Evolutionary conservation across 2,888 invertebrate species (phyloP), one percentile per base, ranked within the genome.

Genomic region (Apotomis turbidana): DNA sequence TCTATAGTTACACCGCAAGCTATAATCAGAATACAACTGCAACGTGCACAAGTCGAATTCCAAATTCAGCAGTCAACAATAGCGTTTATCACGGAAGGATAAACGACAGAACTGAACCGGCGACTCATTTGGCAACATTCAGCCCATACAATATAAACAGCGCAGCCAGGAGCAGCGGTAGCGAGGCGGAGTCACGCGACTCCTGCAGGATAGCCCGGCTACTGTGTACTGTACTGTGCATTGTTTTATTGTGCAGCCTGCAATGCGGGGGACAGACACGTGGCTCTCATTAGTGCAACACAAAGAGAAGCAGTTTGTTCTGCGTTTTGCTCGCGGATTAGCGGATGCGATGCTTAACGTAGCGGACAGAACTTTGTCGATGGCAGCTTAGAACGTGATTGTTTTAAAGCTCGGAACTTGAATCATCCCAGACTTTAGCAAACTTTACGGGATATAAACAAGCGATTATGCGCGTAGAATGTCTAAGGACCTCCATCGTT

Each of bases 241-340:
- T 93, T 93, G 92, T 93, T 91, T 92, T 92, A 91, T 92, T 92
- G 91, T 92, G 89, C 88, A 88, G 89, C 83, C 93, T 93, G 93
- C 93, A 93, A 87, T 93, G 93, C 93, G 89, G 93, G 91, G 89
- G 91, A 89, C 85, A 83, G 91, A 90, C 92, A 93, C 93, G 93
- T 93, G 93, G 90, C 92, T 83, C 90, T 93, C 92, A 92, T 93
- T 93, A 93, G 90, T 87, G 87, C 85, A 85, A 85, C 83, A 91
- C 90, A 93, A 92, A 92, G 93, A 89, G 87, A 86, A 89, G 86
- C 88, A 90, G 91, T 92, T 91, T 91, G 88, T 89, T 87, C 90
- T 88, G 87, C 87, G 90, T 91, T 93, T 90, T 90, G 90, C 90
- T 89, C 88, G 89, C 81, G 90, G 90, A 91, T 90, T 91, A 90